phyloP scores from a whole-genome alignment of 2,113 vertebrate genomes.

The Artemisiospiza belli region DNA sequence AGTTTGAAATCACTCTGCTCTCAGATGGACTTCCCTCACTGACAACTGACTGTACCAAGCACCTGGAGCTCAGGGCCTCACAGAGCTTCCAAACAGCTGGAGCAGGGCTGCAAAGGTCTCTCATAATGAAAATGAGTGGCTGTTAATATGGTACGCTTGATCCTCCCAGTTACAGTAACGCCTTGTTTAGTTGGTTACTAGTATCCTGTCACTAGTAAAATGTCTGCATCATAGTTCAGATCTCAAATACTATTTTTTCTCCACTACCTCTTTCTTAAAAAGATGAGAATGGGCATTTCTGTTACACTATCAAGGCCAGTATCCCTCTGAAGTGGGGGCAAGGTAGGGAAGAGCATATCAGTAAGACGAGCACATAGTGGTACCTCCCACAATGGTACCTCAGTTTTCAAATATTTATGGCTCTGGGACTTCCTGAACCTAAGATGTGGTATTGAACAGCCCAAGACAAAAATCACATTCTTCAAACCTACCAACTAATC shows the following conservation, averaged over 20 bases:
- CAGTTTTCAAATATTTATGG: not conserved
- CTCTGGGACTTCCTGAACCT: not conserved
- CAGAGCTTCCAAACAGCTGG: not conserved
- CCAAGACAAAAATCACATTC: not conserved
- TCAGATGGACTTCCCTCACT: not conserved
- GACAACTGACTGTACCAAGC: not conserved
- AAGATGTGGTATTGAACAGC: not conserved
- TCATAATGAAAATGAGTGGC: not conserved
- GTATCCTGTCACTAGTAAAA: not conserved
- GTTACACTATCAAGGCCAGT: not conserved
- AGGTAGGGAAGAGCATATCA: rapidly evolving
- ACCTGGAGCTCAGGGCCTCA: not conserved
- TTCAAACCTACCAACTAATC: not conserved
- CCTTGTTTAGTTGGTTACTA: not conserved
- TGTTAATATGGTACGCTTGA: not conserved
- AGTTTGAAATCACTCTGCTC: not conserved
- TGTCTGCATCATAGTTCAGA: not conserved
- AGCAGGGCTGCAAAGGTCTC: not conserved
- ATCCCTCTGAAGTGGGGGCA: not conserved
- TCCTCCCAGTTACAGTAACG: not conserved
- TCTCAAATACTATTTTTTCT: not conserved
- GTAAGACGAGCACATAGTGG: not conserved
- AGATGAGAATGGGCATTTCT: not conserved
- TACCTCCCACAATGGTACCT: not conserved
- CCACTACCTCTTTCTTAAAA: not conserved